Evolutionary conservation across 2,797 vertebrate species (phyloP), one percentile per base, ranked within the genome.

Genomic region (Sebastes aleutianus): DNA sequence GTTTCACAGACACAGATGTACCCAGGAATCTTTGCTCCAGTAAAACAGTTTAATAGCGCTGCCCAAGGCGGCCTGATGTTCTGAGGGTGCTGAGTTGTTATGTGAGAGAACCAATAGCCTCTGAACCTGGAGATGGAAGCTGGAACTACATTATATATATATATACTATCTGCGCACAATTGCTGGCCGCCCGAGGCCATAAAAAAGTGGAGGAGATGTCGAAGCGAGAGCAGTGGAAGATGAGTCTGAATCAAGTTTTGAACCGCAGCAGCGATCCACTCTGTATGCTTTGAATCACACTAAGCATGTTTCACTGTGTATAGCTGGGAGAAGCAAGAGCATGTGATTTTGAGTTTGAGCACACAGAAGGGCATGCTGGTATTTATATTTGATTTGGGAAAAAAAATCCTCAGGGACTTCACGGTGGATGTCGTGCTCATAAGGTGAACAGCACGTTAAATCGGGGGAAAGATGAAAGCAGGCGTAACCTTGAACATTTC

Each of bases 161-260:
- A 50, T 20, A 47, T 18, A 74, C 88, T 88, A 83, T 91, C 85
- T 85, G 88, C 78, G 57, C 73, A 85, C 84, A 84, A 85, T 87
- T 80, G 88, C 84, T 32, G 65, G 67, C 78, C 74, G 87, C 95
- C 91, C 9, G 66, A 74, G 93, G 94, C 91, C 91, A 93, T 87
- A 93, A 91, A 92, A 89, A 85, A 88, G 86, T 82, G 74, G 79
- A 80, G 76, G 76, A 86, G 89, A 90, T 83, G 86, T 78, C 80
- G 86, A 85, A 84, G 74, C 62, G 79, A 72, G 85, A 90, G 73
- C 73, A 22, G 85, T 70, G 83, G 80, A 84, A 82, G 87, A 85
- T 69, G 84, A 86, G 87, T 83, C 74, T 80, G 84, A 84, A 84
- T 91, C 78, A 31, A 88, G 85, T 88, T 90, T 91, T 85, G 84